Conservation (phyloP, 2,113 vertebrate species). For the Leiothrix lutea region DNA sequence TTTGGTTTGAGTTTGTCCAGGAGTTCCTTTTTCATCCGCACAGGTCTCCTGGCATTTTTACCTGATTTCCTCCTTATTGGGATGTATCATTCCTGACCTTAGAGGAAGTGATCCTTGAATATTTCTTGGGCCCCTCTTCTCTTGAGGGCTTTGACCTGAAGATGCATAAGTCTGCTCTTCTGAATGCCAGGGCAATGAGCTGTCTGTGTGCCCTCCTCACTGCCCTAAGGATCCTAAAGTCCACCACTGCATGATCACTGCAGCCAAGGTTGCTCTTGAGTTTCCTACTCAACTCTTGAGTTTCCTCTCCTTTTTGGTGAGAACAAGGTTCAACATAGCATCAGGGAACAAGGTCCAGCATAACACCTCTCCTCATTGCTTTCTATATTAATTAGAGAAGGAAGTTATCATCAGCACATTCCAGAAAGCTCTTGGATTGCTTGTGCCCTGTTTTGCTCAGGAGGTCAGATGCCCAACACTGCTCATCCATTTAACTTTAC, state of each 20-base stretch:
- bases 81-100: not conserved
- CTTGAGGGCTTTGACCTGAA: not conserved
- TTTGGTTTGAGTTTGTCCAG: not conserved
- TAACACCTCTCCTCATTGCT: fast-evolving
- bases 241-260: not conserved
- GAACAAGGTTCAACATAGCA: not conserved
- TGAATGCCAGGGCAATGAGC: not conserved
- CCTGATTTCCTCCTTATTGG: not conserved
- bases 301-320: not conserved
- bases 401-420: not conserved
- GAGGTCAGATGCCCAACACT: not conserved
- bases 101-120: not conserved
- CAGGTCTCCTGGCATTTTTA: not conserved
- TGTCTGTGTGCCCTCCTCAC: not conserved
- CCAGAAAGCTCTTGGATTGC: not conserved
- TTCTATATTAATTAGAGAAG: not conserved
- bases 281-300: not conserved
- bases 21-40: not conserved
- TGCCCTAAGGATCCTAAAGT: not conserved
- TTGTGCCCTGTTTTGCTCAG: not conserved
- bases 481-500: not conserved
- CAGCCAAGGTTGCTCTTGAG: not conserved
- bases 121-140: not conserved
- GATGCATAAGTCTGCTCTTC: not conserved
- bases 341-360: not conserved